Base-by-base conservation (phyloP, 2,113 vertebrate species). In the Speoplatyrhinus poulsoni region DNA sequence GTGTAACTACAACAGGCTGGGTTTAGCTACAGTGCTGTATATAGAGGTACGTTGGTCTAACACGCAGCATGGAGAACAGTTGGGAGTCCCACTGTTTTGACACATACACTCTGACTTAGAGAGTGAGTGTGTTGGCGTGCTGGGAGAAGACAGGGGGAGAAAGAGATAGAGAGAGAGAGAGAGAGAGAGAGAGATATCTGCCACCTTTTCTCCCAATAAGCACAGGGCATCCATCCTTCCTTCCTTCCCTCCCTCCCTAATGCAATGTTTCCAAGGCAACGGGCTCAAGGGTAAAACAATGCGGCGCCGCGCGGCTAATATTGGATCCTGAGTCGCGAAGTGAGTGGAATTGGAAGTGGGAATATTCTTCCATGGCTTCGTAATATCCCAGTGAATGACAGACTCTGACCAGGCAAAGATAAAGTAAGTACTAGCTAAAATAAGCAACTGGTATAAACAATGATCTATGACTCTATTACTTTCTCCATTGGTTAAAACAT, bases 221-320 rank as follows among this genome's bases (percentile, higher is more conserved):
- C 88, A 86, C 85, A 86, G 88, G 91, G 89, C 84, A 89, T 87
- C 85, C 80, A 82, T 62, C 86, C 79, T 89, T 84, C 76, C 85
- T 82, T 80, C 82, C 26, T 26, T 26, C 26, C 26, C 26, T 19
- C 26, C 26, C 19, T 87, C 87, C 88, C 86, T 86, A 92, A 92
- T 90, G 88, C 89, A 93, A 91, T 19, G 91, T 93, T 92, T 87
- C 92, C 91, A 86, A 84, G 91, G 91, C 90, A 93, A 93, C 91
- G 67, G 77, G 83, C 90, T 91, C 91, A 83, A 85, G 90, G 91
- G 91, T 90, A 90, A 91, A 91, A 90, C 88, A 90, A 91, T 84
- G 83, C 75, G 88, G 82, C 60, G 81, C 82, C 60, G 81, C 82
- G 73, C 84, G 85, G 90, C 90, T 92, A 92, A 92, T 92, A 89